Conservation (phyloP, 2,113 vertebrate species). For the Antigone vipio region DNA sequence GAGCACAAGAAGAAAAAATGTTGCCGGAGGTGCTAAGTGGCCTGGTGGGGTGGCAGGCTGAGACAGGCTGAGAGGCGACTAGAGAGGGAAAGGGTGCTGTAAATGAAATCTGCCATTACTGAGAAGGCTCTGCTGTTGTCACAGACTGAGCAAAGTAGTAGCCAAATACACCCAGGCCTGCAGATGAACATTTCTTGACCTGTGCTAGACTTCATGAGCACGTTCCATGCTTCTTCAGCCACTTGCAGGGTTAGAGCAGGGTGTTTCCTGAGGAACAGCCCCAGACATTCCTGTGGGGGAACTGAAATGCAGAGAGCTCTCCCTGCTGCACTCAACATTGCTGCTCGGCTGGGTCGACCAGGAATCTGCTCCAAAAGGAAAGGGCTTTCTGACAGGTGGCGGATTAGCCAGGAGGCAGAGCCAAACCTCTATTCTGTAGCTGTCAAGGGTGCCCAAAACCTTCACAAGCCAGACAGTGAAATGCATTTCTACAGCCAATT, state of each 20-base stretch:
- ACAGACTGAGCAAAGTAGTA: neutral
- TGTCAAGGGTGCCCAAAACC: neutral
- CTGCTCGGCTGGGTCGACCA: neutral
- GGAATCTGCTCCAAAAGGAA: neutral
- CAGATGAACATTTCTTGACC: neutral
- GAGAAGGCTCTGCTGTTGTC: neutral
- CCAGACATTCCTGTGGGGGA: slow-evolving; percentile 49
- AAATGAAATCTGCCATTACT: neutral
- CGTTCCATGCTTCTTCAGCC: neutral
- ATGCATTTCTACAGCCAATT: neutral
- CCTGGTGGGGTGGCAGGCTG: neutral
- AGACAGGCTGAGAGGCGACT: neutral
- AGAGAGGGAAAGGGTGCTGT: neutral
- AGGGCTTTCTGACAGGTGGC: neutral
- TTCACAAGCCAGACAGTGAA: neutral
- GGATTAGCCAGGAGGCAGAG: neutral
- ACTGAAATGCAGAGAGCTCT: neutral
- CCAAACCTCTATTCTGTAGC: neutral
- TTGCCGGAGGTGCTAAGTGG: neutral
- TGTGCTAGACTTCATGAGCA: neutral
- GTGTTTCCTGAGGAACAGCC: neutral
- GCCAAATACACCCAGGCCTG: neutral
- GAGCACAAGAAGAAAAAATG: neutral
- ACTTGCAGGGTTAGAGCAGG: neutral
- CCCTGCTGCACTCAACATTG: neutral